A percentile compares a stretch with the other conserved stretches of the same genome.
Evolutionary conservation across 2,888 invertebrate genomes (phyloP).

Genomic region (Phasia obesa): DNA sequence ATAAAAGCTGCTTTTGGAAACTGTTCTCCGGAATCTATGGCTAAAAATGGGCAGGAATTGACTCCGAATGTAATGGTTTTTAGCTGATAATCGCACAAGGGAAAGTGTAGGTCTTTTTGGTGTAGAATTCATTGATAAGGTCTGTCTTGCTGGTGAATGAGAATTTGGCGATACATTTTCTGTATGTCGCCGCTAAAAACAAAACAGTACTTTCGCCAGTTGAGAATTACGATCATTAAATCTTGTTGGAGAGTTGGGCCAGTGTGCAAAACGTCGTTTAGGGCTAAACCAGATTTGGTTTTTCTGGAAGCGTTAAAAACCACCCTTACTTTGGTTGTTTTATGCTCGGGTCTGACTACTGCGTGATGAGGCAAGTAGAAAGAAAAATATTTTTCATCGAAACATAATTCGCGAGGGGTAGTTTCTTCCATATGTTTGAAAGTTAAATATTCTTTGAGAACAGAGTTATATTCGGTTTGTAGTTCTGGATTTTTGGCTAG

Average conservation of each 20-base stretch:
- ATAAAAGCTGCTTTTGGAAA: neutral
- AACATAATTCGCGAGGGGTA: constrained; percentile 11
- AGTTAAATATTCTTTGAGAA: constrained; percentile 22
- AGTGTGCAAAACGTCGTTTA: constrained; percentile 19
- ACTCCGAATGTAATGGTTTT: neutral
- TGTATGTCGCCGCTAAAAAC: neutral
- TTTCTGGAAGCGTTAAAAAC: constrained; percentile 19
- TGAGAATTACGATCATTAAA: constrained; percentile 4
- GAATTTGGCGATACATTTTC: constrained; percentile 12
- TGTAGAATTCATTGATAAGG: neutral
- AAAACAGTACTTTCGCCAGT: constrained; percentile 14
- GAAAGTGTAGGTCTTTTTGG: neutral
- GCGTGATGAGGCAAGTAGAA: constrained; percentile 35
- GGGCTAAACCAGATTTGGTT: neutral
- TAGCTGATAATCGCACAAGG: no score
- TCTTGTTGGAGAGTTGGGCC: constrained; percentile 18
- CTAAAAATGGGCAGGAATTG: neutral
- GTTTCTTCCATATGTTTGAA: constrained; percentile 34
- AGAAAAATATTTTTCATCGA: constrained; percentile 20
- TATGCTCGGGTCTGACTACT: constrained; percentile 8
- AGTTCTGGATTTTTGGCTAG: neutral
- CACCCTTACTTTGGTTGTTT: neutral
- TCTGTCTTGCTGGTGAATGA: neutral
- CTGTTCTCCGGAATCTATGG: neutral
- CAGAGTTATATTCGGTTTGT: constrained; percentile 10